Conservation (phyloP, 2,888 invertebrate genomes). For the Loripinus fragilis region DNA sequence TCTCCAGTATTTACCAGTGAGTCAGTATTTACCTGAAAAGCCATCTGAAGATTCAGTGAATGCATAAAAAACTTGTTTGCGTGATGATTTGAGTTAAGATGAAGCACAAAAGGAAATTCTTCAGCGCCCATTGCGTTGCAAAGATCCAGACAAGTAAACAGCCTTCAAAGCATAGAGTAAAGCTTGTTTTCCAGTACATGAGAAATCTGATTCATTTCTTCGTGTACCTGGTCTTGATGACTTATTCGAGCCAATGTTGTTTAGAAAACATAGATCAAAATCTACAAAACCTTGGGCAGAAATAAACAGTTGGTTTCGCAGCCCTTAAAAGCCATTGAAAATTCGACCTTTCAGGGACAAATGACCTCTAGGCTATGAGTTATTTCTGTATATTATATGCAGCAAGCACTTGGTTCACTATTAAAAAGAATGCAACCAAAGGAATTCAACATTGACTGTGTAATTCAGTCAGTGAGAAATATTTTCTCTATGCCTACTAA, state of each 20-base stretch:
- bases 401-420: conserved; percentile 41
- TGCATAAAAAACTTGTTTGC: too few relatives aligned
- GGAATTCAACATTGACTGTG: conserved; percentile 25
- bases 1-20: too few relatives aligned
- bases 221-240: conserved; percentile 36
- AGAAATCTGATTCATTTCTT: not conserved
- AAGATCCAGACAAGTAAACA: conserved; percentile 28
- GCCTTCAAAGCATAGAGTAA: conserved; percentile 35
- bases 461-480: conserved; percentile 36
- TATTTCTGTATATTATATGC: conserved; percentile 28
- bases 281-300: conserved; percentile 21
- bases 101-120: too few relatives aligned
- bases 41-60: too few relatives aligned
- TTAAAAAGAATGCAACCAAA: conserved; percentile 27
- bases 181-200: conserved; percentile 29
- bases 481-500: conserved; percentile 48
- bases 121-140: too few relatives aligned
- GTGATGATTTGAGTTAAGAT: too few relatives aligned
- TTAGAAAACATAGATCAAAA: not conserved
- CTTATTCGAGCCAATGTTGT: conserved; percentile 18
- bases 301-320: conserved; percentile 21
- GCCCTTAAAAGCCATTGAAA: conserved; percentile 26
- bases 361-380: conserved; percentile 23
- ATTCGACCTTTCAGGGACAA: conserved; percentile 28
- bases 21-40: too few relatives aligned